These are phyloP conservation scores for Dicentrarchus labrax DNA, from an alignment of 2,113 vertebrate species.

Conservation along the genomic window DNA sequence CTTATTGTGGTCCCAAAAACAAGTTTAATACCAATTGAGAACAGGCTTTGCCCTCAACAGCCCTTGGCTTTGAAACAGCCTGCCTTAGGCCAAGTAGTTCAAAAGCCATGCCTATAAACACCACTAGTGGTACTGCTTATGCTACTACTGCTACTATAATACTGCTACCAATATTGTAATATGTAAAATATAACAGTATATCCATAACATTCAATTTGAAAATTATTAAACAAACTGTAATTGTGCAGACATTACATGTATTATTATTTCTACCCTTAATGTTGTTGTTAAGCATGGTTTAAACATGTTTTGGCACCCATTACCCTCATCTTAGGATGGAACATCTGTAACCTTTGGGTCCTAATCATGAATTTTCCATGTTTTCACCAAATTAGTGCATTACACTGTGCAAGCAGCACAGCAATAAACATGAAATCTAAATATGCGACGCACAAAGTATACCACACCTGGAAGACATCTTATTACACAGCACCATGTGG, in stretches of 20 bases:
- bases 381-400: slow-evolving; percentile 7
- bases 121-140: background rate
- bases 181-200: background rate
- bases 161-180: background rate
- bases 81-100: background rate
- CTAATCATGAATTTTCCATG: slow-evolving; percentile 15
- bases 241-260: background rate
- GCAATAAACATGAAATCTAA: slow-evolving; percentile 16
- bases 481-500: slow-evolving; percentile 46
- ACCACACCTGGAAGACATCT: slow-evolving; percentile 49
- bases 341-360: background rate
- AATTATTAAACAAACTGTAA: background rate
- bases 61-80: background rate
- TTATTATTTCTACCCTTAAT: background rate
- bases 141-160: background rate
- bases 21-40: slow-evolving; percentile 4
- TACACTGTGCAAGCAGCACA: slow-evolving; percentile 1
- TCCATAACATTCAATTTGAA: background rate
- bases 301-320: background rate
- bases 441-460: background rate
- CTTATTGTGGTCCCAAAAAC: background rate
- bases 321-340: background rate
- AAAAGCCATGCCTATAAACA: background rate
- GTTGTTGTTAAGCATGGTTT: background rate
- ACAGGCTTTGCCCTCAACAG: background rate